phyloP scores from a whole-genome alignment of 30 jellyfish, hydroid and myxozoan genomes.

The Turritopsis rubra region DNA sequence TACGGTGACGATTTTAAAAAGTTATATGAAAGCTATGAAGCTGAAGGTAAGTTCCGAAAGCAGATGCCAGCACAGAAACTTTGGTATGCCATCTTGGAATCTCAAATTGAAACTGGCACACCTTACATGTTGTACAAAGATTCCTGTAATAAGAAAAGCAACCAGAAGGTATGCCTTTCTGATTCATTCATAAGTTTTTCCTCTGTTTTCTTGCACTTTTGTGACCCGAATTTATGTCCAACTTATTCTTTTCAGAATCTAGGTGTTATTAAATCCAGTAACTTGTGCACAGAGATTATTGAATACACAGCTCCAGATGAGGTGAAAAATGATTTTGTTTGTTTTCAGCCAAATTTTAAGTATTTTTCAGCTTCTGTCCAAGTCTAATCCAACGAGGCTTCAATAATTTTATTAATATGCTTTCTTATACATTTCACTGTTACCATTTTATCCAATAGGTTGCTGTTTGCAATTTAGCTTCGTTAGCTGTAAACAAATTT shows the following conservation, averaged over 20 bases:
- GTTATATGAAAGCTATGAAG: slow-evolving; percentile 76
- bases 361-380: neutral
- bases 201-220: no score
- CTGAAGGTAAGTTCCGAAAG: slow-evolving; percentile 53
- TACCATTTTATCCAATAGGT: slow-evolving; percentile 29
- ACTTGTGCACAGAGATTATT: slow-evolving; percentile 91
- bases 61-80: slow-evolving; percentile 86
- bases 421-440: neutral
- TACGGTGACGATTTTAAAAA: slow-evolving; percentile 93
- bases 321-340: slow-evolving; percentile 27
- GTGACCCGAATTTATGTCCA: no score
- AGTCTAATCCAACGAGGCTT: neutral
- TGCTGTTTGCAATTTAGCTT: slow-evolving; percentile 99
- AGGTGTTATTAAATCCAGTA: slow-evolving; percentile 97
- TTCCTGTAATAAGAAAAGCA: slow-evolving; percentile 90
- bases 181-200: no score
- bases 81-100: slow-evolving; percentile 92
- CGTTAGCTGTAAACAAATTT: slow-evolving; percentile 88
- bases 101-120: slow-evolving; percentile 96
- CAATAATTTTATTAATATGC: neutral
- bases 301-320: slow-evolving; percentile 97
- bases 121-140: slow-evolving; percentile 96
- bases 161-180: slow-evolving; percentile 59
- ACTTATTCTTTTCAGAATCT: slow-evolving; percentile 56
- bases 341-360: neutral